phyloP scores from a whole-genome alignment of 2,888 invertebrate genomes.

The Entomobrya multifasciata region DNA sequence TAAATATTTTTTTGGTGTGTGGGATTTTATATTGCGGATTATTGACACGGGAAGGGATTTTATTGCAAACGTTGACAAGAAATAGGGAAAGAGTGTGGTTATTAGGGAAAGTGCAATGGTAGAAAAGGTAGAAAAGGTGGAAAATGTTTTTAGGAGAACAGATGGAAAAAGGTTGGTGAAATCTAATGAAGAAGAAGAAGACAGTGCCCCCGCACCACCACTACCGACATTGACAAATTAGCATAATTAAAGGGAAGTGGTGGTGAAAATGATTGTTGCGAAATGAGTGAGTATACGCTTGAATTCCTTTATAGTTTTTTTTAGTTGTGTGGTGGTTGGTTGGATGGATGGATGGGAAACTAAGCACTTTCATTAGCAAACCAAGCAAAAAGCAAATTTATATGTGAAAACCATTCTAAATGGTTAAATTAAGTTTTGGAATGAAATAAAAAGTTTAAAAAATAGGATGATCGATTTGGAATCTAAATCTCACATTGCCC shows the following conservation, averaged over 20 bases:
- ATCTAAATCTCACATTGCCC: no score
- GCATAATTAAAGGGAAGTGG: slow-evolving; percentile 73
- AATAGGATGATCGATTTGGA: no score
- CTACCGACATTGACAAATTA: slow-evolving; percentile 69
- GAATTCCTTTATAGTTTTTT: no score
- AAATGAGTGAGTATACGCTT: slow-evolving; percentile 61
- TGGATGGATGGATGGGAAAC: no score
- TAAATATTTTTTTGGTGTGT: slow-evolving; percentile 48
- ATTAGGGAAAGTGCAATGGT: not conserved
- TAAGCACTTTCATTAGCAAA: no score
- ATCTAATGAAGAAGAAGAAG: slow-evolving; percentile 60
- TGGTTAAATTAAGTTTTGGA: no score
- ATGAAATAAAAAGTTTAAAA: no score
- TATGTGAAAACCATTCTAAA: no score
- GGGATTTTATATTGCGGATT: no score
- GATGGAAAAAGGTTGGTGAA: no score
- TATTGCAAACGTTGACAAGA: slow-evolving; percentile 28
- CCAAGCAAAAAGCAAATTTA: no score
- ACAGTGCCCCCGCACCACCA: slow-evolving; percentile 38
- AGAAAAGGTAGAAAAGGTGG: not conserved
- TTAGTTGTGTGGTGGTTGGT: no score
- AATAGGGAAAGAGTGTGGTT: not conserved
- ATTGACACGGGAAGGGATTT: slow-evolving; percentile 15
- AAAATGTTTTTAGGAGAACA: not conserved
- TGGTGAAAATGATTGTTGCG: slow-evolving; percentile 68